Conservation (phyloP, 2,797 vertebrate genomes). For the Myripristis murdjan region DNA sequence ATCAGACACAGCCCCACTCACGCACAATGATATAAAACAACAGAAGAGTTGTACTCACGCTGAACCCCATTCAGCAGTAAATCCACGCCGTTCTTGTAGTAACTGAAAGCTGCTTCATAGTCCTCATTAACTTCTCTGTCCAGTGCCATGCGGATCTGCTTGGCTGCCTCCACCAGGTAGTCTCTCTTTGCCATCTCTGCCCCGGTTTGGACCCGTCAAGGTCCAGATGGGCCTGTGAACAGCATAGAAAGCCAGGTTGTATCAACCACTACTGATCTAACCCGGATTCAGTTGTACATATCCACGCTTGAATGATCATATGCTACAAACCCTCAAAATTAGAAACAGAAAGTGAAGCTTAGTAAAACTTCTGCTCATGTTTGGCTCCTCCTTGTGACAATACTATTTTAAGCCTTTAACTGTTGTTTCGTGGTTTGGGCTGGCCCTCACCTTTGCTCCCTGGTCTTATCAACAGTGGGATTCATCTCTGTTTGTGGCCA, state of each 20-base stretch:
- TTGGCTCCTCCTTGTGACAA: background rate
- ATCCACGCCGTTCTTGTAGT: conserved; percentile 98
- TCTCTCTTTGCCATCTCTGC: conserved; percentile 90
- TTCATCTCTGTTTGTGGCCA: conserved; percentile 67
- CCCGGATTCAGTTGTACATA: no score
- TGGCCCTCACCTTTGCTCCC: conserved; percentile 69
- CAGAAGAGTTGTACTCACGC: conserved; percentile 78
- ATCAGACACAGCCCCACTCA: background rate
- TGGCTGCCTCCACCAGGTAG: conserved; percentile 96
- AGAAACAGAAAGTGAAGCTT: conserved; percentile 53
- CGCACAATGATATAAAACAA: background rate
- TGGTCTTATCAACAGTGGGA: conserved; percentile 57
- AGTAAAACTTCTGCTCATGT: background rate
- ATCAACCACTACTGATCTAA: conserved; percentile 6
- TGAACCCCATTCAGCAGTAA: conserved; percentile 95
- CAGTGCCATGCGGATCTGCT: conserved; percentile 95
- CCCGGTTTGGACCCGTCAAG: conserved; percentile 66
- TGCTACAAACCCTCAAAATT: background rate
- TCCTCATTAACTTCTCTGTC: conserved; percentile 97
- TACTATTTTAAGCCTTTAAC: background rate
- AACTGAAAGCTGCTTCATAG: conserved; percentile 97
- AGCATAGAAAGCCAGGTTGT: conserved; percentile 71
- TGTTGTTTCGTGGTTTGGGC: background rate
- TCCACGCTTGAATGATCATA: no score
- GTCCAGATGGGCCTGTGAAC: conserved; percentile 80